Percentiles rank a stretch among this genome's conserved stretches.
Evolutionary conservation across 2,797 vertebrate species (phyloP).

Genomic region (Streptopelia turtur): DNA sequence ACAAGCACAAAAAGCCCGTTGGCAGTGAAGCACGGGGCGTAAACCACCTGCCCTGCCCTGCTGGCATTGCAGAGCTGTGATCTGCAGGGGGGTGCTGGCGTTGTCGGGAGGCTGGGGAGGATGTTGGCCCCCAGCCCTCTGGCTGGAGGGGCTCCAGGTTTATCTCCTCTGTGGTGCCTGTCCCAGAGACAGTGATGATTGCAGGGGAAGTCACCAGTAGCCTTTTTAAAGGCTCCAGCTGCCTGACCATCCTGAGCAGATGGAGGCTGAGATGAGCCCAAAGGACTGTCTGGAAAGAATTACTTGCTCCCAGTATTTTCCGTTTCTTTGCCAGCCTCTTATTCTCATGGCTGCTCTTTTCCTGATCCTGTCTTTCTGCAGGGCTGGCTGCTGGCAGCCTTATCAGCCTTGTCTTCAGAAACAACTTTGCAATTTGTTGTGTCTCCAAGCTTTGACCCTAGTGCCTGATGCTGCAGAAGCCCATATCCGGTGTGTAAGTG

Average conservation of each 20-base stretch:
- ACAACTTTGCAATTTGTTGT: background rate
- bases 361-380: constrained; percentile 13
- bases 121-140: background rate
- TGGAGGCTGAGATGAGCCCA: background rate
- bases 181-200: background rate
- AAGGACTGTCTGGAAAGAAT: constrained; percentile 51
- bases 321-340: constrained; percentile 44
- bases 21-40: background rate
- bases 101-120: background rate
- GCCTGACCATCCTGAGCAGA: constrained; percentile 30
- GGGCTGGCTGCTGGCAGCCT: constrained; percentile 2
- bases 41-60: background rate
- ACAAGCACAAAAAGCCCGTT: fast-evolving
- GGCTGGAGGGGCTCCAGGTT: background rate
- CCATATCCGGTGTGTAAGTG: background rate
- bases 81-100: background rate
- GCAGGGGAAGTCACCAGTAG: background rate
- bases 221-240: constrained; percentile 24
- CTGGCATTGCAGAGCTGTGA: background rate
- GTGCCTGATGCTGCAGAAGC: background rate
- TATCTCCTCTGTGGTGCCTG: background rate
- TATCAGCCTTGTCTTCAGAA: constrained; percentile 5
- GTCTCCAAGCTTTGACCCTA: background rate
- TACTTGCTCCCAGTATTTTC: constrained; percentile 33
- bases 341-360: constrained; percentile 37